phyloP scores from a whole-genome alignment of 2,888 invertebrate species.

The Caenorhabditis doughertyi region DNA sequence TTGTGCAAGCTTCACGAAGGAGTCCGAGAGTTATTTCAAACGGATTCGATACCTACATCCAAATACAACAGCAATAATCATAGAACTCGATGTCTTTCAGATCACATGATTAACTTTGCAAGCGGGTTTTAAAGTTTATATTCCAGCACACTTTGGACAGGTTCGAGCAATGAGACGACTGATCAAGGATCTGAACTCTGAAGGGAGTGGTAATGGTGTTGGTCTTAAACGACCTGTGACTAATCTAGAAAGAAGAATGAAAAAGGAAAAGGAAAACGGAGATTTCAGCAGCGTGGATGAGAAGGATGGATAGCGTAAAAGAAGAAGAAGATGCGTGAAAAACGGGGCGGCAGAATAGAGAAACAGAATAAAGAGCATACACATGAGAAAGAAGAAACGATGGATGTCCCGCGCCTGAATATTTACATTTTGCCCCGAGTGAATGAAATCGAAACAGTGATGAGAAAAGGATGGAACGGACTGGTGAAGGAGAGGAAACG shows the following conservation, averaged over 20 bases:
- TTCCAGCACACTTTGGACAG: not conserved
- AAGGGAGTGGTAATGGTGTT: not conserved
- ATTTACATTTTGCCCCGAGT: conserved; percentile 52
- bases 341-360: conserved; percentile 52
- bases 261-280: conserved; percentile 22
- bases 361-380: conserved; percentile 62
- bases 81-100: no score
- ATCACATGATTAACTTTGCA: no score
- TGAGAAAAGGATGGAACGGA: conserved; percentile 17
- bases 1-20: no score
- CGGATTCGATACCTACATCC: no score
- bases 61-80: no score
- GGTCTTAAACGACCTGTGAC: conserved; percentile 23
- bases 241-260: conserved; percentile 26
- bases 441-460: conserved; percentile 55
- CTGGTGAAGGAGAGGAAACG: conserved; percentile 10
- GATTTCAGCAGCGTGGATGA: conserved; percentile 52
- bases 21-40: no score
- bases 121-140: no score
- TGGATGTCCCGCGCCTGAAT: conserved; percentile 51
- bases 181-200: not conserved
- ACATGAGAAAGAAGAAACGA: conserved; percentile 40
- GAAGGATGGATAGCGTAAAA: conserved; percentile 23
- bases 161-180: not conserved
- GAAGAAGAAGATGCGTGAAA: conserved; percentile 39